phyloP scores from a whole-genome alignment of 2,797 vertebrate genomes.

The Sebastes trivittatus region DNA sequence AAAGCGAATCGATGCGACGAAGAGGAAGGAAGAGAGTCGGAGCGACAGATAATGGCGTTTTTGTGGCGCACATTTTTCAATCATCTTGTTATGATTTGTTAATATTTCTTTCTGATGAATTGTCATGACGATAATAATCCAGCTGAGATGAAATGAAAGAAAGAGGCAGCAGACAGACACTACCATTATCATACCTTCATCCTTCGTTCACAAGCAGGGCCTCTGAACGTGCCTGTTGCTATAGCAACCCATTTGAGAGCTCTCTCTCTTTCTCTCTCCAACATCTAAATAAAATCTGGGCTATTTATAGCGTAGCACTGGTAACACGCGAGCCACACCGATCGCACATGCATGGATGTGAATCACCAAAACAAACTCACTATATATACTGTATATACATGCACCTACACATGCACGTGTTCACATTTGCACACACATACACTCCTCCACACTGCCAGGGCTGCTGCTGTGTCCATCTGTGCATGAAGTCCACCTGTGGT shows the following conservation, averaged over 20 bases:
- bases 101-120: not conserved
- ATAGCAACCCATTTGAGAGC: constrained; percentile 79
- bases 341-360: constrained; percentile 40
- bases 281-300: constrained; percentile 83
- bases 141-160: not conserved
- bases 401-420: not conserved
- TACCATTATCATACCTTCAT: constrained; percentile 64
- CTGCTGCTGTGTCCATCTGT: constrained; percentile 63
- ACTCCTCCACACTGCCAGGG: not conserved
- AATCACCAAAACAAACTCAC: constrained; percentile 22
- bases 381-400: not conserved
- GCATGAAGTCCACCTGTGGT: constrained; percentile 34
- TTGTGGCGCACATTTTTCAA: not conserved
- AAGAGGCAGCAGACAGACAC: constrained; percentile 33
- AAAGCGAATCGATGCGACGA: not conserved
- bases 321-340: constrained; percentile 45
- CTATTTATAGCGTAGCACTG: constrained; percentile 79
- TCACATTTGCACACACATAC: not conserved
- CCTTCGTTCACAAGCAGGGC: constrained; percentile 64
- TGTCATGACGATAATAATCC: not conserved
- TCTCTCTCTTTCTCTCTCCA: constrained; percentile 36
- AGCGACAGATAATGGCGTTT: not conserved
- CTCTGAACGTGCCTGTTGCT: constrained; percentile 82
- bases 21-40: not conserved
- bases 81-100: not conserved